Percentiles rank a stretch among this genome's conserved stretches.
Evolutionary conservation across 2,888 invertebrate genomes (phyloP).

Genomic region (Junonia oenone): DNA sequence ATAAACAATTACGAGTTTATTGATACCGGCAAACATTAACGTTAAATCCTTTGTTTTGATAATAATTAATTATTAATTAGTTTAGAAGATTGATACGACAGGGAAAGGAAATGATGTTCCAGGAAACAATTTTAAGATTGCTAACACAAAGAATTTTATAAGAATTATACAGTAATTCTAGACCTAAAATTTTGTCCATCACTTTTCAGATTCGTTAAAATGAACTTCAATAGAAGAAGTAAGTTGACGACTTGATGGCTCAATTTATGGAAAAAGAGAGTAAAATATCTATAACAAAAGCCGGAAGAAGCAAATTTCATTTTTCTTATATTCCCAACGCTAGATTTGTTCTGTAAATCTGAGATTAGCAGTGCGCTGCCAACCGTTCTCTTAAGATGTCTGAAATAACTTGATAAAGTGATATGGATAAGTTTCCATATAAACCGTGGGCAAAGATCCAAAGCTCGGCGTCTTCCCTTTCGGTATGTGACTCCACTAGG

Average conservation of each 20-base stretch:
- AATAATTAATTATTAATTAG: not conserved
- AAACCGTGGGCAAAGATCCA: conserved; percentile 16
- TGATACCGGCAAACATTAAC: not conserved
- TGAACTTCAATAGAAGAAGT: no score
- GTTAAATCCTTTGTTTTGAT: not conserved
- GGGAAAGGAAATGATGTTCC: not conserved
- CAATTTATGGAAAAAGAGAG: not conserved
- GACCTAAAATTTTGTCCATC: no score
- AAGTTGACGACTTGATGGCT: no score
- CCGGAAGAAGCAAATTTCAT: not conserved
- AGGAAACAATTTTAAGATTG: not conserved
- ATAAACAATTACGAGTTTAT: not conserved
- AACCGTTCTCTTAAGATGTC: not conserved
- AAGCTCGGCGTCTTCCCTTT: conserved; percentile 11
- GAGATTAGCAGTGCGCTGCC: not conserved
- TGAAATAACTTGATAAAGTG: not conserved
- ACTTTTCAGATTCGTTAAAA: no score
- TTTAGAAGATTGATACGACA: not conserved
- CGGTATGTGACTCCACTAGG: conserved; percentile 19
- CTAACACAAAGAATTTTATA: not conserved
- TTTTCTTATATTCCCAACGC: not conserved
- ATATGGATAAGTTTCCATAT: conserved; percentile 8
- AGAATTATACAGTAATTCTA: no score
- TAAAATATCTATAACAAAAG: not conserved
- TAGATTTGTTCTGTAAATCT: not conserved